Evolutionary conservation across 2,888 invertebrate genomes (phyloP), one percentile per base, ranked within the genome.

Genomic region (Diadegma fenestrale): DNA sequence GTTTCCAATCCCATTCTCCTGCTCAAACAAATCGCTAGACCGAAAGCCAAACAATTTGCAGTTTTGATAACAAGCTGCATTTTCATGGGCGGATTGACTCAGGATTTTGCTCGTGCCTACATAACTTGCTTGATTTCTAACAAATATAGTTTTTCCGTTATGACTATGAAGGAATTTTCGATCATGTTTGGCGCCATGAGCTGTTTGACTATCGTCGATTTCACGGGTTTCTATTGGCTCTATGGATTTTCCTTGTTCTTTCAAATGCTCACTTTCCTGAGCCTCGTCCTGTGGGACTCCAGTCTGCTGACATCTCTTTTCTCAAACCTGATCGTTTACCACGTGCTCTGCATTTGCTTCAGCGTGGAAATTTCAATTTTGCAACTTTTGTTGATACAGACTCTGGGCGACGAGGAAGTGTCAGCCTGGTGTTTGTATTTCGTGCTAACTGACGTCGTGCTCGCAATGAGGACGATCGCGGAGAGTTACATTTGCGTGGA

Each of bases 361-460:
- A 68, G 82, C 19, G n/a, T 86, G 0, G 82, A 80, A 66, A 64
- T 33, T 19, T 80, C 77, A 26, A 58, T 86, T 14, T 14, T 85
- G 71, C 84, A 82, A 17, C 48, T 85, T 4, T 48, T 85, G 10
- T 72, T 78, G 22, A 37, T 86, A 17, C 79, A 80, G 22, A 85
- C 82, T 2, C 26, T 86, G 10, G 81, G 76, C 12, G 80, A 86
- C 7, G 79, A 85, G 19, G 86, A 86, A 80, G 82, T 86, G 7
- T 76, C 86, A 1, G 61, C 85, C 0, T 85, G 85, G 86, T 86
- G 86, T 69, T 80, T 86, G 12, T 86, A 85, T 37, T 80, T 72
- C 45, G 19, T 69, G 2, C 2, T 85, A 4, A 64, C n/a, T 6
- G 82, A 85, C 22, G 12, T 69, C 14, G 80, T 51, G 41, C 8